phyloP scores from a whole-genome alignment of 2,797 vertebrate genomes.

The Oreochromis grahami region DNA sequence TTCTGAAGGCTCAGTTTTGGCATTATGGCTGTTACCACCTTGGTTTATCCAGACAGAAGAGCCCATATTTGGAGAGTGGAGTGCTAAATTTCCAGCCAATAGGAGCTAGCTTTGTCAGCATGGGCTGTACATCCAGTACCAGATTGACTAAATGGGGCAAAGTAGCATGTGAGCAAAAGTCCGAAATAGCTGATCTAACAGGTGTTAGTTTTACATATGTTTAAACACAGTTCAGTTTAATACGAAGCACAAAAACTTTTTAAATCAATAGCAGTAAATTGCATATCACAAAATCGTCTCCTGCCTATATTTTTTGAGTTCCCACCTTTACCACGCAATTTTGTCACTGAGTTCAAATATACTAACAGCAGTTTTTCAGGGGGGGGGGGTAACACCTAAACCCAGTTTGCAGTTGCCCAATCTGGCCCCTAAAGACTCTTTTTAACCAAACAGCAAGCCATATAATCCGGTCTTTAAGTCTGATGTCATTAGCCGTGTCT shows the following conservation, averaged over 20 bases:
- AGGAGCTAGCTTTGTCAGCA: too few species aligned
- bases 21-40: background rate
- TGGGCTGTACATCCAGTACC: background rate
- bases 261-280: background rate
- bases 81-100: background rate
- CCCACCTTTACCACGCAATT: background rate
- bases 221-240: background rate
- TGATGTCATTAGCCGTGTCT: background rate
- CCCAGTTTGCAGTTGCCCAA: background rate
- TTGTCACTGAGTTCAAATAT: background rate
- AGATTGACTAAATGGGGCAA: background rate
- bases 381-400: rapidly evolving
- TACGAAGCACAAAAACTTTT: background rate
- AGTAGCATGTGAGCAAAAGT: background rate
- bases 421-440: background rate
- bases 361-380: background rate
- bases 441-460: background rate
- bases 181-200: background rate
- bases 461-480: background rate
- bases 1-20: background rate
- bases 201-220: background rate
- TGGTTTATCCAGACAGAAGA: background rate
- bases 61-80: background rate
- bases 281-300: background rate
- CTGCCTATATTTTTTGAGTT: background rate